These are phyloP conservation scores for Gorilla gorilla DNA, from an alignment of 2,113 vertebrate genomes.

Conservation along the genomic window DNA sequence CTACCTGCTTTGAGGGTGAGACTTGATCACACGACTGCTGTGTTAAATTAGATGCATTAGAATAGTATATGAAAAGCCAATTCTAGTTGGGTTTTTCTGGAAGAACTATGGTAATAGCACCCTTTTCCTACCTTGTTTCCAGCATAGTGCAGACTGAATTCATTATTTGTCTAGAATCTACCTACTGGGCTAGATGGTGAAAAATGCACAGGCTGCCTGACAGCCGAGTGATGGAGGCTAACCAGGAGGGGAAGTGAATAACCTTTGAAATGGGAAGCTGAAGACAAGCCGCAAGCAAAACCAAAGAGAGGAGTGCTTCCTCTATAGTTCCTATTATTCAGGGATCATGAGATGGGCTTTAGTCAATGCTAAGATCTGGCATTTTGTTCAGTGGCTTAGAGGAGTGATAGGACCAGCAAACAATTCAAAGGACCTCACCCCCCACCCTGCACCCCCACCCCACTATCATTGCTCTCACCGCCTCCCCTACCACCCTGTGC, in stretches of 20 bases:
- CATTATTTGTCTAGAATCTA: neutral
- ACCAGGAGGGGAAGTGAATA: neutral
- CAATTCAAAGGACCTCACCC: neutral
- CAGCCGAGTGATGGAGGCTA: neutral
- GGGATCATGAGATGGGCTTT: neutral
- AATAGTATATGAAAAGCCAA: neutral
- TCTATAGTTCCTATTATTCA: neutral
- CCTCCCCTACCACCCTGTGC: too few species aligned
- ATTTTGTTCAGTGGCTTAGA: too few species aligned
- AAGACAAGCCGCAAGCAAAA: neutral
- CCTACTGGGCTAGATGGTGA: neutral
- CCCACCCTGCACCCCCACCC: fast-evolving
- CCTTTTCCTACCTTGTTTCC: neutral
- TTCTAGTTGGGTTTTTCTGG: neutral
- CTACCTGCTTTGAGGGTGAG: neutral
- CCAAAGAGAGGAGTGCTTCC: neutral
- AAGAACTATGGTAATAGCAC: neutral
- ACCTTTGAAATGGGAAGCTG: neutral
- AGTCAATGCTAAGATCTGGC: neutral
- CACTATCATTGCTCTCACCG: too few species aligned
- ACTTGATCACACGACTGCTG: neutral
- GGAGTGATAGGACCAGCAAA: neutral
- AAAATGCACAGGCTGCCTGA: neutral
- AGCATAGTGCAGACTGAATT: neutral
- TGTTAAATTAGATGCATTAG: neutral